phyloP scores from a whole-genome alignment of 2,888 invertebrate genomes.

The Drosophila pseudotakahashii region DNA sequence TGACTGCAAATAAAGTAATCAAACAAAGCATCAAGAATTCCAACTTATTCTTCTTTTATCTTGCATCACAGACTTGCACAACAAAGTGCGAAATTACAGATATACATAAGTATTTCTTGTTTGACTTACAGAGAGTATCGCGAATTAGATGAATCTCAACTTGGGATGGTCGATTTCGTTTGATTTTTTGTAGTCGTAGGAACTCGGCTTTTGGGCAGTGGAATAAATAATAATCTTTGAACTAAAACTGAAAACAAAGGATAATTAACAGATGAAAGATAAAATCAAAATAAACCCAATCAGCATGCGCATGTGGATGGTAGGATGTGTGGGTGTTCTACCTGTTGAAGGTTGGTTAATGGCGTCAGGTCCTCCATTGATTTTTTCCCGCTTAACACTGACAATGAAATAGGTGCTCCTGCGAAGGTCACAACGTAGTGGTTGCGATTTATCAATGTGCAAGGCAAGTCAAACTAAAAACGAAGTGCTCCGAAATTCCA shows the following conservation, averaged over 20 bases:
- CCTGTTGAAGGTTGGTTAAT: slow-evolving; percentile 76
- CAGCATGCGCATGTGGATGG: slow-evolving; percentile 13
- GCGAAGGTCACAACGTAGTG: slow-evolving; percentile 64
- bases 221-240: slow-evolving; percentile 21
- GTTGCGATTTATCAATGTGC: slow-evolving; percentile 20
- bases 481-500: slow-evolving; percentile 9
- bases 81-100: slow-evolving; percentile 6
- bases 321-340: slow-evolving; percentile 35
- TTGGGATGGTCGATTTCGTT: background rate
- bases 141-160: slow-evolving; percentile 31
- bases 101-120: slow-evolving; percentile 1
- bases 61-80: slow-evolving; percentile 21
- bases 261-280: slow-evolving; percentile 25
- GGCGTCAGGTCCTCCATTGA: slow-evolving; percentile 80
- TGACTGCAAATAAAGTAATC: slow-evolving; percentile 13
- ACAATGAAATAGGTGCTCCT: slow-evolving; percentile 56
- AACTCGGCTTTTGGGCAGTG: slow-evolving; percentile 15
- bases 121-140: slow-evolving; percentile 25
- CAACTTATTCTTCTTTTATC: slow-evolving; percentile 17
- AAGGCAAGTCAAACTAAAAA: slow-evolving; percentile 19
- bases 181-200: slow-evolving; percentile 12
- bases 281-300: slow-evolving; percentile 37
- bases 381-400: slow-evolving; percentile 63
- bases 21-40: slow-evolving; percentile 14
- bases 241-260: slow-evolving; percentile 49